phyloP scores from a whole-genome alignment of 2,797 vertebrate genomes.

The Gymnothorax reevesii region DNA sequence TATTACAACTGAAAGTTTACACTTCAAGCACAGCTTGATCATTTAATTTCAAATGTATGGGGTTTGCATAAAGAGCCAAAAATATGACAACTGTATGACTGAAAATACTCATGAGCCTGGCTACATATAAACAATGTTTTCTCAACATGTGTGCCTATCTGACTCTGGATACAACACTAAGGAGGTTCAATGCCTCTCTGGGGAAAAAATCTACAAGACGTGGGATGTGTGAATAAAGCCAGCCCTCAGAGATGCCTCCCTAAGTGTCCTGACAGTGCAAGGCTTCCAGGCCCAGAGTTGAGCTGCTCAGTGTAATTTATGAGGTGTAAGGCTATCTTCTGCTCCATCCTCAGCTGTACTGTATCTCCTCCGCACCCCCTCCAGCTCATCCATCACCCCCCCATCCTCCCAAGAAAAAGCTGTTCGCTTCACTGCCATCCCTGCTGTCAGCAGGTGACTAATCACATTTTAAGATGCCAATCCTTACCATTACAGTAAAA shows the following conservation, averaged over 20 bases:
- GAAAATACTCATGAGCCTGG: too few relatives aligned
- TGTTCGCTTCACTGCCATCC: conserved; percentile 13
- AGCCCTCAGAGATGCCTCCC: neutral
- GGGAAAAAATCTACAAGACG: neutral
- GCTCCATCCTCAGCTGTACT: neutral
- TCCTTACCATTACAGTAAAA: conserved; percentile 30
- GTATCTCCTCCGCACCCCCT: neutral
- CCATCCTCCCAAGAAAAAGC: conserved; percentile 5
- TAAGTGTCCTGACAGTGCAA: neutral
- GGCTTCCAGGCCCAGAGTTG: neutral
- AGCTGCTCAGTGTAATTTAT: conserved; percentile 3
- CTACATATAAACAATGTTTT: too few relatives aligned
- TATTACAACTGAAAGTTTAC: too few relatives aligned
- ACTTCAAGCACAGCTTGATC: too few relatives aligned
- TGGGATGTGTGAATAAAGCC: neutral
- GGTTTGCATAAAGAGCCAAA: too few relatives aligned
- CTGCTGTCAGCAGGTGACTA: conserved; percentile 31
- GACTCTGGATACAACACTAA: neutral
- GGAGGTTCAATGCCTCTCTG: neutral
- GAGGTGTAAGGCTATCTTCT: neutral
- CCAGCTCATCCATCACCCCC: conserved; percentile 13
- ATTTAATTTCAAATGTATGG: too few relatives aligned
- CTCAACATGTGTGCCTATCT: too few relatives aligned
- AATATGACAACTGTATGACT: too few relatives aligned
- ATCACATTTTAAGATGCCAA: conserved; percentile 38